Percentiles rank a stretch among this genome's conserved stretches.
phyloP scores from a whole-genome alignment of 2,113 vertebrate genomes.

The Odocoileus virginianus region DNA sequence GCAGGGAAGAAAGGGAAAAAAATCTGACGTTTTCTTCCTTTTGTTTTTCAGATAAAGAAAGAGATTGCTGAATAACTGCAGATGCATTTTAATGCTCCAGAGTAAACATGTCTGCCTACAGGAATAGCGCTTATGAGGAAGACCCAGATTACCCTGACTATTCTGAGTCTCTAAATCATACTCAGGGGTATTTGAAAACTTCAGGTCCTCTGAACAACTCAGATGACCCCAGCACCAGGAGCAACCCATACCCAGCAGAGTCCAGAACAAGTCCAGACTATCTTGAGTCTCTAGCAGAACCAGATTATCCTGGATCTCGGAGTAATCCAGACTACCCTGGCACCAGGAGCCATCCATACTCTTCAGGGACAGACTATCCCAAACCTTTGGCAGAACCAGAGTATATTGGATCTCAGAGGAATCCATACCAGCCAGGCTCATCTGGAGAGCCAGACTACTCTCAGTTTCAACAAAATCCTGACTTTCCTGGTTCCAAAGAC shows the following conservation, averaged over 20 bases:
- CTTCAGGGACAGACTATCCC: not conserved
- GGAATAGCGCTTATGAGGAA: not conserved
- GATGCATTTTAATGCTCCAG: not conserved
- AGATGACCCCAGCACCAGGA: not conserved
- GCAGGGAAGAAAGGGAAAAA: not conserved
- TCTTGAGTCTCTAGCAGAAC: not conserved
- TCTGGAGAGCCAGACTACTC: not conserved
- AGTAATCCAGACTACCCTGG: not conserved
- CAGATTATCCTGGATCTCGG: not conserved
- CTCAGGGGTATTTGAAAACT: not conserved
- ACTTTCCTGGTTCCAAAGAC: not conserved
- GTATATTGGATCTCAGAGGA: not conserved
- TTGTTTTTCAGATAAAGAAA: slow-evolving; percentile 42
- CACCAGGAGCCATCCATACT: not conserved
- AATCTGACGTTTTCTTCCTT: slow-evolving; percentile 2
- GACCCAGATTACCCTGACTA: not conserved
- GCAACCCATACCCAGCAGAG: not conserved
- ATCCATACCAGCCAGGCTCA: not conserved
- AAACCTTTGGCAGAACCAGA: not conserved
- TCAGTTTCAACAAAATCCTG: not conserved
- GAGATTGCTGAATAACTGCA: not conserved
- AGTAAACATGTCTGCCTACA: slow-evolving; percentile 58
- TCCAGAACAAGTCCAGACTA: slow-evolving; percentile 19
- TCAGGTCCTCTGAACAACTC: not conserved
- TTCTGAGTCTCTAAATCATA: not conserved